Percentiles rank a stretch among this genome's conserved stretches.
Evolutionary conservation across 2,888 invertebrate species (phyloP).

Genomic region (Eretmocerus hayati): DNA sequence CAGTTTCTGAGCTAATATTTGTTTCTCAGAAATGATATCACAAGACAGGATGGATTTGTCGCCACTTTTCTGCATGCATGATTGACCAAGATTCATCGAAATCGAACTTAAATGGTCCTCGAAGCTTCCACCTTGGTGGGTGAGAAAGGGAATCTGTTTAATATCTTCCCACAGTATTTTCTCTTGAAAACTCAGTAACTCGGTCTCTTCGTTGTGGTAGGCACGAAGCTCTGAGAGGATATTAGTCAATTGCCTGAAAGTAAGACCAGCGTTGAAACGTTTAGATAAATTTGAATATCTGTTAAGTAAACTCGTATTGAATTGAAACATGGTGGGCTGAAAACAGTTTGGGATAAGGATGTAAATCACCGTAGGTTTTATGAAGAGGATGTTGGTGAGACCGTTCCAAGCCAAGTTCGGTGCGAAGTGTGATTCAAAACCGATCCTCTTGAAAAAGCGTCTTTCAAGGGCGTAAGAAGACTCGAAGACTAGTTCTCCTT

Average conservation of each 20-base stretch:
- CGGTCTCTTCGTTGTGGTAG: constrained; percentile 57
- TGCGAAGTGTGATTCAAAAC: too few species aligned
- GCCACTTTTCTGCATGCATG: constrained; percentile 43
- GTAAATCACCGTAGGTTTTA: too few species aligned
- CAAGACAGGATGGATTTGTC: constrained; percentile 43
- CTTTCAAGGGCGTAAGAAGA: too few species aligned
- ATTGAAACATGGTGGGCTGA: too few species aligned
- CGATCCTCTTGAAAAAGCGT: too few species aligned
- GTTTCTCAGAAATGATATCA: constrained; percentile 43
- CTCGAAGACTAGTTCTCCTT: too few species aligned
- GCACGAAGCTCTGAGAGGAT: constrained; percentile 58
- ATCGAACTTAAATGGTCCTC: constrained; percentile 35
- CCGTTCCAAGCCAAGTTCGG: too few species aligned
- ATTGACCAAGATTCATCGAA: constrained; percentile 39
- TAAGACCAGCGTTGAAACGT: constrained; percentile 5
- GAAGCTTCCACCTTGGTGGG: constrained; percentile 40
- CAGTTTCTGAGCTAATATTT: constrained; percentile 42
- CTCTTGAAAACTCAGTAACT: constrained; percentile 56
- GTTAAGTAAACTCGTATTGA: too few species aligned
- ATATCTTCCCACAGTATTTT: constrained; percentile 53
- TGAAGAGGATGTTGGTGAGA: too few species aligned
- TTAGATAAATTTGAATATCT: too few species aligned
- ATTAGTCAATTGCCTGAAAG: constrained; percentile 53
- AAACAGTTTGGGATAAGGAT: too few species aligned
- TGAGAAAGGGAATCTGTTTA: constrained; percentile 40